These are phyloP conservation scores for Nomia melanderi DNA, from an alignment of 1,140 invertebrate genomes.

Conservation along the genomic window DNA sequence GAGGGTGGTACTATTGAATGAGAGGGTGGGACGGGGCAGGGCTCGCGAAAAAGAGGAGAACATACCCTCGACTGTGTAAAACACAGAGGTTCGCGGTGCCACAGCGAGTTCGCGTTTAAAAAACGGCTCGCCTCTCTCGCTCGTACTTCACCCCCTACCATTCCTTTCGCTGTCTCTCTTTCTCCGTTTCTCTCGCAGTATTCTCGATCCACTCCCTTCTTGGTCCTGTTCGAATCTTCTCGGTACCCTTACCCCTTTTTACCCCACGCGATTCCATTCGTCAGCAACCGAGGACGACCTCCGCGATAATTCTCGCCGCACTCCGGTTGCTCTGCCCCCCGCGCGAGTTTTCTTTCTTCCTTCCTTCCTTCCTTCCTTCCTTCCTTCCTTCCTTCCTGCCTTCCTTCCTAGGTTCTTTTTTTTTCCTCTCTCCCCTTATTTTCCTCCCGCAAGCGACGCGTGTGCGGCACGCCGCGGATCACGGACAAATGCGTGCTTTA, in stretches of 20 bases:
- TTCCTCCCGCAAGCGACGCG: slow-evolving; percentile 32
- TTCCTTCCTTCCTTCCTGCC: background rate
- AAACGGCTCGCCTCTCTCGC: slow-evolving; percentile 49
- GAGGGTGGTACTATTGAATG: slow-evolving; percentile 48
- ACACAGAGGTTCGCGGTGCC: slow-evolving; percentile 69
- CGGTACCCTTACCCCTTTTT: slow-evolving; percentile 38
- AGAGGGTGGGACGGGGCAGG: slow-evolving; percentile 40
- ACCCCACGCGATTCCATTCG: slow-evolving; percentile 26
- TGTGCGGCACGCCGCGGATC: slow-evolving; percentile 25
- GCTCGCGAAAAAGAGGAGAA: slow-evolving; percentile 66
- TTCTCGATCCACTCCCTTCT: background rate
- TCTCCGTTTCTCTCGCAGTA: background rate
- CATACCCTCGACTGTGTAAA: slow-evolving; percentile 74
- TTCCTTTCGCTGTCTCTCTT: background rate
- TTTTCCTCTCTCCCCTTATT: background rate
- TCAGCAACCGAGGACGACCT: slow-evolving; percentile 41
- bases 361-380: background rate
- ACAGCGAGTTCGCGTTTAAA: slow-evolving; percentile 66
- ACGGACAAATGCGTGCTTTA: slow-evolving; percentile 42
- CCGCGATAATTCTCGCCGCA: slow-evolving; percentile 66
- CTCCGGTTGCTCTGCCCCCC: background rate
- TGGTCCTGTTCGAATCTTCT: slow-evolving; percentile 32
- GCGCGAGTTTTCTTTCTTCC: slow-evolving; percentile 20
- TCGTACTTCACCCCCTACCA: background rate
- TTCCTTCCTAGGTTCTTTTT: background rate